These are phyloP conservation scores for Caiman crocodilus DNA, from an alignment of 2,797 vertebrate species.

Conservation along the genomic window DNA sequence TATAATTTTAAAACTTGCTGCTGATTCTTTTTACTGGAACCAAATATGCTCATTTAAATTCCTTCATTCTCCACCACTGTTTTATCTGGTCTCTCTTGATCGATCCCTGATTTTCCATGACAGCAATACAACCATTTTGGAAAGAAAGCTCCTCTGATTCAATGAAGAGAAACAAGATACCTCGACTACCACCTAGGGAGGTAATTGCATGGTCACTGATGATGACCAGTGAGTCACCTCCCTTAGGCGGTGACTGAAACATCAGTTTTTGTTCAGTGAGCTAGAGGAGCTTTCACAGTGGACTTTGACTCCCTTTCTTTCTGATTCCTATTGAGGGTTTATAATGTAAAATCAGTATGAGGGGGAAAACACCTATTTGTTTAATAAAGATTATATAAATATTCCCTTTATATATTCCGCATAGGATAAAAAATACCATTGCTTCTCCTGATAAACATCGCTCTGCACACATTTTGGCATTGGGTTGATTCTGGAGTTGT, in stretches of 20 bases:
- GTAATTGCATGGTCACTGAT: background rate
- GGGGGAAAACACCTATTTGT: background rate
- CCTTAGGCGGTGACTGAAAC: conserved; percentile 32
- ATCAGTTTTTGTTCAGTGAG: conserved; percentile 29
- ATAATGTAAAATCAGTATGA: background rate
- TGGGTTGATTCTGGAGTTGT: conserved; percentile 23
- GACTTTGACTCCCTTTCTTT: background rate
- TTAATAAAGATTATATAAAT: conserved; percentile 1
- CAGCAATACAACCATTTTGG: background rate
- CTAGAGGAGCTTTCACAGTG: conserved; percentile 30
- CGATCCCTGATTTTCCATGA: background rate
- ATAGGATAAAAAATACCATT: background rate
- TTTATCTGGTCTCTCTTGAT: conserved; percentile 3
- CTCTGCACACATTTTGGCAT: conserved; percentile 5
- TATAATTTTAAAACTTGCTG: background rate
- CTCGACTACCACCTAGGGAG: conserved; percentile 20
- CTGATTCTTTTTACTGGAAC: background rate
- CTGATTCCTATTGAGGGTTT: background rate
- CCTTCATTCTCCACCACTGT: background rate
- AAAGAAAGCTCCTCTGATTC: background rate
- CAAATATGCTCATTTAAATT: background rate
- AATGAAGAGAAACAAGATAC: background rate
- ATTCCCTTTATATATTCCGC: background rate
- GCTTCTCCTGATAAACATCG: background rate
- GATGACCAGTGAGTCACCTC: conserved; percentile 50